phyloP scores from a whole-genome alignment of 2,888 invertebrate species.

The Phorcus lineatus region DNA sequence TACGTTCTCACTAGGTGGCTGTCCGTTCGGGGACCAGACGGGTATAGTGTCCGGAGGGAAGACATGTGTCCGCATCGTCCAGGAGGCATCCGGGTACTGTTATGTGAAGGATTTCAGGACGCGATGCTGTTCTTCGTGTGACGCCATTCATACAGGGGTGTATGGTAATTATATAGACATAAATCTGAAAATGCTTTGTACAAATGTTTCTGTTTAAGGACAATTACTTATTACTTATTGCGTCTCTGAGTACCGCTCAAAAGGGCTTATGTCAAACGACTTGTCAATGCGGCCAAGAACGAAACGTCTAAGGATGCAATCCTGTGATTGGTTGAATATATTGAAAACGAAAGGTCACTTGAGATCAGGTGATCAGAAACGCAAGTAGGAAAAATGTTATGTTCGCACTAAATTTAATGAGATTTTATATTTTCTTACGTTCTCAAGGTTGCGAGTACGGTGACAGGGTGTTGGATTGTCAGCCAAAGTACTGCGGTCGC shows the following conservation, averaged over 20 bases:
- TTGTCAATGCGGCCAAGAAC: too few relatives aligned
- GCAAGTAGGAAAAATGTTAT: too few relatives aligned
- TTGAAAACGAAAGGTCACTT: too few relatives aligned
- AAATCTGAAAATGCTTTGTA: background rate
- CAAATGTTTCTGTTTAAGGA: background rate
- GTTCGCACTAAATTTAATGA: background rate
- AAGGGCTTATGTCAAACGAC: too few relatives aligned
- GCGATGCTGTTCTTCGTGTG: conserved; percentile 53
- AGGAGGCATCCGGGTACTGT: conserved; percentile 49
- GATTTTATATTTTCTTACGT: background rate
- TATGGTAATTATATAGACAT: conserved; percentile 37
- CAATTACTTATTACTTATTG: too few relatives aligned
- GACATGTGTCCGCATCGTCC: conserved; percentile 47
- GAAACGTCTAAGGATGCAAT: too few relatives aligned
- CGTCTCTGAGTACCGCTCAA: too few relatives aligned
- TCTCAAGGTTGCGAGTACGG: conserved; percentile 61
- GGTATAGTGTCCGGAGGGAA: conserved; percentile 52
- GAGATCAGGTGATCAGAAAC: too few relatives aligned
- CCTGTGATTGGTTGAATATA: too few relatives aligned
- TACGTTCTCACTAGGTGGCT: conserved; percentile 37
- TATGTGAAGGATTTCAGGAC: conserved; percentile 54
- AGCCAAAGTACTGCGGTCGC: conserved; percentile 45
- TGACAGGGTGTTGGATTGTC: conserved; percentile 53
- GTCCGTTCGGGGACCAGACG: conserved; percentile 57
- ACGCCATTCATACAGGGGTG: conserved; percentile 34